phyloP scores from a whole-genome alignment of 2,113 vertebrate species.

The Chloropsis cyanopogon region DNA sequence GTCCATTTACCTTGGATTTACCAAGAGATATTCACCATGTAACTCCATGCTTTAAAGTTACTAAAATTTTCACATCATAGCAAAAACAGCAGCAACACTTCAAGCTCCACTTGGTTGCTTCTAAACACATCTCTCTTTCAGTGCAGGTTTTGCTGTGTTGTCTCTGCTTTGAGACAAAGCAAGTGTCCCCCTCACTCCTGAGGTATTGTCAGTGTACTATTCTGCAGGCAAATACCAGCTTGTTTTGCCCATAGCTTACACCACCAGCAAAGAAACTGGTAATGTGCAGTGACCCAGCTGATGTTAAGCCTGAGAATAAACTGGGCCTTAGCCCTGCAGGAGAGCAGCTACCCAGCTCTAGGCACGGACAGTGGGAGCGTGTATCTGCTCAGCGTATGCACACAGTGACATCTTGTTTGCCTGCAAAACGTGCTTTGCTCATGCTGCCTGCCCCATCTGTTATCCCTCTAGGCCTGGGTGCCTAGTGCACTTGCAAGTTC shows the following conservation, averaged over 20 bases:
- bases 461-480: neutral
- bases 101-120: neutral
- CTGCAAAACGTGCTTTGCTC: neutral
- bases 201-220: fast-evolving
- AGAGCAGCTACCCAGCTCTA: neutral
- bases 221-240: neutral
- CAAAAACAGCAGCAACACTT: neutral
- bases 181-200: neutral
- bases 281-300: neutral
- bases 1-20: too few relatives aligned
- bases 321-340: neutral
- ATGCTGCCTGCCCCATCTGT: neutral
- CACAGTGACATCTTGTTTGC: neutral
- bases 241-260: neutral
- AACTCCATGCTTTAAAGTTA: neutral
- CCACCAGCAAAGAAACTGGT: neutral
- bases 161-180: neutral
- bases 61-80: neutral
- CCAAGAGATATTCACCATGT: neutral
- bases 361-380: neutral
- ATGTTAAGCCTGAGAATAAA: neutral
- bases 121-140: neutral
- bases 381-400: fast-evolving
- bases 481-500: neutral
- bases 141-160: neutral